Evolutionary conservation across 2,797 vertebrate species (phyloP).

Genomic region (Podargus strigoides): DNA sequence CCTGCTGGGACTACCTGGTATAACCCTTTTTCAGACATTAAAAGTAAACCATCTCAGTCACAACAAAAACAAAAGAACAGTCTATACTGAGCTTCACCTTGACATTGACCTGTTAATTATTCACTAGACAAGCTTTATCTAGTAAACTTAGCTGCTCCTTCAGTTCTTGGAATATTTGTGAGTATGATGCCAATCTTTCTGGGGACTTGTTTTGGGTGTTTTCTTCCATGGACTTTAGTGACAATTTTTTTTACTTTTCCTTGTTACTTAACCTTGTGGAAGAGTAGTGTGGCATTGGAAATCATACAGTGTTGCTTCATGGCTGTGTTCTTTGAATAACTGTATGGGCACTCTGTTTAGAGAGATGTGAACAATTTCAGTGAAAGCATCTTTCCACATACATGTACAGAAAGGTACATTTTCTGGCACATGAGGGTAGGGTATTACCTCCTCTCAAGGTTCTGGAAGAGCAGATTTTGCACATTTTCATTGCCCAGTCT

Average conservation of each 20-base stretch:
- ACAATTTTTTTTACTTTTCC: background rate
- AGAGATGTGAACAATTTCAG: background rate
- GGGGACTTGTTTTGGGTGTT: background rate
- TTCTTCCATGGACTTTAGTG: background rate
- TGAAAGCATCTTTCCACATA: background rate
- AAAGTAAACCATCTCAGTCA: background rate
- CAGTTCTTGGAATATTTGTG: background rate
- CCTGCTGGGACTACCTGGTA: background rate
- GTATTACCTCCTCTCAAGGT: background rate
- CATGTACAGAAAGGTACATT: background rate
- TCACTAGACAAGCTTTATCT: background rate
- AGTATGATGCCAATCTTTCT: background rate
- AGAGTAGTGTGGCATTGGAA: background rate
- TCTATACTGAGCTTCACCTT: background rate
- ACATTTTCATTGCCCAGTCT: background rate
- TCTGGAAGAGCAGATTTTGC: background rate
- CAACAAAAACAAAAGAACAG: background rate
- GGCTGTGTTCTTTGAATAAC: background rate
- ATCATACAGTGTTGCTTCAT: background rate
- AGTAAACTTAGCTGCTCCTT: background rate
- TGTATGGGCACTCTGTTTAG: background rate
- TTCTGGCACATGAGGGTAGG: background rate
- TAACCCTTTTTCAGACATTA: background rate
- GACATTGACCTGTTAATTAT: slow-evolving; percentile 43
- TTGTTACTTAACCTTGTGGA: background rate